Base-by-base conservation (phyloP, 2,888 invertebrate genomes). In the Bhutanitis thaidina region DNA sequence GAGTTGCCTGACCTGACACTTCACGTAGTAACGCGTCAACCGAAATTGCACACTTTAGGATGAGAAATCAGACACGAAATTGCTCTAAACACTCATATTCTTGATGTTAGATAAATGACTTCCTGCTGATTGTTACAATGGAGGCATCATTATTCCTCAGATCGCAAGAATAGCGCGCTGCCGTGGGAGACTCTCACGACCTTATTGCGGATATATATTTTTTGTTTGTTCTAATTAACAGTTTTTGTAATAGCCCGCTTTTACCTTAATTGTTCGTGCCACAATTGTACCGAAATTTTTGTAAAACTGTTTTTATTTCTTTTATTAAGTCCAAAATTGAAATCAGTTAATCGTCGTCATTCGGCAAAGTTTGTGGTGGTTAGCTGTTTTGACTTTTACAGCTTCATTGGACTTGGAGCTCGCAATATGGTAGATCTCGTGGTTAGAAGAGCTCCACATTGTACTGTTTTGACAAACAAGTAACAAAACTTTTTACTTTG, bases 41-140 rank as follows among this genome's bases (percentile, higher is more conserved):
- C 75, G 60, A 86, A 88, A 87, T 86, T 85, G 85, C 84, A 80
- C 80, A 80, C 76, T 79, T 84, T 81, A 77, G 78, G 72, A 81
- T 80, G 79, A 78, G 84, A 87, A 88, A 85, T 85, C 81, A 79
- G 80, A 80, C 81, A 78, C 82, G 71, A 87, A 89, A 89, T 88
- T 86, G 82, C 82, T 87, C 74, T 81, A 82, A 87, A 86, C 86
- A 80, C 77, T 88, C 82, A 88, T 88, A 89, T 88, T 88, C 85
- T 85, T 87, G 87, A 88, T 89, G 88, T 80, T 85, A 87, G 88
- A 88, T 88, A 89, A 89, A 88, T 86, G 76, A 88, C 89, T 89
- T 89, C 89, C 89, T 88, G 88, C 80, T 80, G 73, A 61, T 69
- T 71, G 68, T 67, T 70, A 89, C 88, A 89, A 88, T 88, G 70